A percentile compares a stretch with the other conserved stretches of the same genome.
phyloP scores from a whole-genome alignment of 2,888 invertebrate genomes.

The Cerceris ruficornis region DNA sequence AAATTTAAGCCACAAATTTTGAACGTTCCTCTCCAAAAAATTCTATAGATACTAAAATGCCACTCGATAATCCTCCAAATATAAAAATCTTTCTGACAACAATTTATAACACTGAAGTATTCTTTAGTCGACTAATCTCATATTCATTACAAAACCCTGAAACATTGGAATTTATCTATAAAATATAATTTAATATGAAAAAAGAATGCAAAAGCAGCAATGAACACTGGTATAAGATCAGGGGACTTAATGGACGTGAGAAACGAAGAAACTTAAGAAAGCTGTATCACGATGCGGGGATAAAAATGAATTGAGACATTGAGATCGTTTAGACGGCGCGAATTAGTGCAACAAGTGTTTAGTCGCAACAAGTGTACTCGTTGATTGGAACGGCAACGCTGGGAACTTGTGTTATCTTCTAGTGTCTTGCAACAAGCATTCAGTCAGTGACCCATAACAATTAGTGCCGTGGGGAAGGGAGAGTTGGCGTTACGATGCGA shows the following conservation, averaged over 20 bases:
- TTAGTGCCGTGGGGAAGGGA: slow-evolving; percentile 69
- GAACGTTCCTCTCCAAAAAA: no score
- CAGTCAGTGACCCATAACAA: slow-evolving; percentile 79
- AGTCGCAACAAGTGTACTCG: slow-evolving; percentile 48
- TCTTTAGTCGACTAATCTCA: no score
- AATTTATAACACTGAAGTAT: no score
- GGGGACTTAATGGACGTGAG: neutral
- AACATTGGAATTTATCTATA: no score
- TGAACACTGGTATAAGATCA: no score
- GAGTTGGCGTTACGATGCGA: slow-evolving; percentile 61
- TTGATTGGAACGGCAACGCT: slow-evolving; percentile 59
- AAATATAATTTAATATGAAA: no score
- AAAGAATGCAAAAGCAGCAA: no score
- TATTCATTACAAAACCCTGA: no score
- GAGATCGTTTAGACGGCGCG: slow-evolving; percentile 9
- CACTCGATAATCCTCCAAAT: no score
- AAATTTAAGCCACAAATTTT: no score
- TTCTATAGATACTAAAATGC: no score
- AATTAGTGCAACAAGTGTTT: slow-evolving; percentile 50
- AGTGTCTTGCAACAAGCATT: slow-evolving; percentile 66
- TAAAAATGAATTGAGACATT: slow-evolving; percentile 24
- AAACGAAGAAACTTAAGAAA: neutral
- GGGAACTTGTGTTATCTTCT: slow-evolving; percentile 67
- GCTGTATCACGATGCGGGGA: neutral
- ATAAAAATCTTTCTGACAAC: no score